phyloP scores from a whole-genome alignment of 1,140 invertebrate species.

The Macrostomum lignano region DNA sequence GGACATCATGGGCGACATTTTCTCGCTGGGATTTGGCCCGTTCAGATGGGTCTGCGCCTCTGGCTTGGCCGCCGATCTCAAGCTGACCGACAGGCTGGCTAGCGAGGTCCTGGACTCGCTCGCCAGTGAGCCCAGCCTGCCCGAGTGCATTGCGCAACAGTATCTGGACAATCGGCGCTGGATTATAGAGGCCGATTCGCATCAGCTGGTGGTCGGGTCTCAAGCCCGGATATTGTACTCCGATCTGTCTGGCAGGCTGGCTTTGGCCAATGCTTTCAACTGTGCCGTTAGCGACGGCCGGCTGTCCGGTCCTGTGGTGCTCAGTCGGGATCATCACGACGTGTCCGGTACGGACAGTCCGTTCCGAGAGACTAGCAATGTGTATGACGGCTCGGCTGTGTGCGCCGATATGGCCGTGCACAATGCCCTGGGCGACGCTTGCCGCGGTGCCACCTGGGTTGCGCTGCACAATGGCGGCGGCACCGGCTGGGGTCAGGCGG shows the following conservation, averaged over 20 bases:
- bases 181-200: slow-evolving; percentile 34
- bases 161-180: slow-evolving; percentile 37
- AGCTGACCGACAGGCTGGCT: slow-evolving; percentile 35
- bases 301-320: slow-evolving; percentile 34
- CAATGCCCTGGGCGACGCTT: slow-evolving; percentile 38
- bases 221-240: slow-evolving; percentile 37
- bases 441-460: slow-evolving; percentile 41
- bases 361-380: slow-evolving; percentile 39
- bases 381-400: slow-evolving; percentile 38
- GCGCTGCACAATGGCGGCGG: slow-evolving; percentile 41
- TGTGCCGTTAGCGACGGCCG: slow-evolving; percentile 29
- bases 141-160: slow-evolving; percentile 23
- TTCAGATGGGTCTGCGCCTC: slow-evolving; percentile 43
- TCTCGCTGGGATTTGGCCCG: slow-evolving; percentile 42
- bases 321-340: slow-evolving; percentile 41
- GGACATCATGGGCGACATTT: slow-evolving; percentile 44
- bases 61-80: slow-evolving; percentile 30
- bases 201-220: slow-evolving; percentile 31
- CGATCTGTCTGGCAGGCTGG: slow-evolving; percentile 32
- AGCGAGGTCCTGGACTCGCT: slow-evolving; percentile 30
- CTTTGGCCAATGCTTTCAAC: slow-evolving; percentile 37
- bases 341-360: slow-evolving; percentile 41
- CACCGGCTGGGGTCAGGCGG: slow-evolving; percentile 41
- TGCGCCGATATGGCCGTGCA: slow-evolving; percentile 43
- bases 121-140: slow-evolving; percentile 9